Percentiles rank a stretch among this genome's conserved stretches.
These are phyloP conservation scores for Notolabrus celidotus DNA, from an alignment of 2,797 vertebrate species.

Conservation along the genomic window DNA sequence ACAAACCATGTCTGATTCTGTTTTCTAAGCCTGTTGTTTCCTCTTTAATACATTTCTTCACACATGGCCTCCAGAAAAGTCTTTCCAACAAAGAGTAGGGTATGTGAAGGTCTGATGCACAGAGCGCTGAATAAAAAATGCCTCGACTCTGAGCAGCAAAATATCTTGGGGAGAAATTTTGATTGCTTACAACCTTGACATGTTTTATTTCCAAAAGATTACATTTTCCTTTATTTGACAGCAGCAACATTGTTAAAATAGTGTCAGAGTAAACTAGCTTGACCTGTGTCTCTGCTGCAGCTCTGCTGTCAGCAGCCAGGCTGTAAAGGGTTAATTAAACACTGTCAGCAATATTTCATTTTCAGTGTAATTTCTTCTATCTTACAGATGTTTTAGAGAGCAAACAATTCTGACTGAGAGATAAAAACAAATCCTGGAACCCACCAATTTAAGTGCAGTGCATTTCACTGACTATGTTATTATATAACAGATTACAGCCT, in stretches of 20 bases:
- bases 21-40: neutral
- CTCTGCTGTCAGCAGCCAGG: neutral
- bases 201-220: neutral
- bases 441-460: constrained; percentile 34
- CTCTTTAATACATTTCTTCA: neutral
- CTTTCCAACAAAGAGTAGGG: neutral
- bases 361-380: neutral
- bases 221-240: neutral
- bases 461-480: constrained; percentile 51
- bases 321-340: neutral
- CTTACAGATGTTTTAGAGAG: constrained; percentile 36
- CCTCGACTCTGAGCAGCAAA: neutral
- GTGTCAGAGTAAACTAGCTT: neutral
- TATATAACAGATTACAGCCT: constrained; percentile 62
- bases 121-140: neutral
- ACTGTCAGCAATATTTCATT: neutral
- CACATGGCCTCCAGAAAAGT: neutral
- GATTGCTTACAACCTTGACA: neutral
- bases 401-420: constrained; percentile 3
- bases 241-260: neutral
- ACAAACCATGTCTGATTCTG: neutral
- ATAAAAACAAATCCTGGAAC: constrained; percentile 32
- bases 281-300: neutral
- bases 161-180: neutral
- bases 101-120: neutral